These are phyloP conservation scores for Atopsyche davidsoni DNA, from an alignment of 1,140 invertebrate species.

Conservation along the genomic window DNA sequence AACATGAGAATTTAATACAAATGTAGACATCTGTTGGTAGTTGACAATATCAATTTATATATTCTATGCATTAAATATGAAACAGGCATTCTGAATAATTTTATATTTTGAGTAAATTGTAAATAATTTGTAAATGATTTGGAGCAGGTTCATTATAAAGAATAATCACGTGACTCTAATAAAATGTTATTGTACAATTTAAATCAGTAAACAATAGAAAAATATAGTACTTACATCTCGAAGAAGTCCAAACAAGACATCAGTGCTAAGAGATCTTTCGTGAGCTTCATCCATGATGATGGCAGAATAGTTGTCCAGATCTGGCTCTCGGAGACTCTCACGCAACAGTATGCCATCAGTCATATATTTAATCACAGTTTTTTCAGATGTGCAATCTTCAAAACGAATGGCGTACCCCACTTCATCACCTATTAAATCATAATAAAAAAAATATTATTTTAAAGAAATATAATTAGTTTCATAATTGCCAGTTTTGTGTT, in stretches of 20 bases:
- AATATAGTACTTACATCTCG: conserved; percentile 67
- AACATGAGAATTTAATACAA: background rate
- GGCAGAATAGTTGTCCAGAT: conserved; percentile 92
- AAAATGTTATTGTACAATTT: background rate
- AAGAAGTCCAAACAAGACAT: conserved; percentile 95
- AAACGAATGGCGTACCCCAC: conserved; percentile 99
- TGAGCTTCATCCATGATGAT: conserved; percentile 99
- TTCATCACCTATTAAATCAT: conserved; percentile 81
- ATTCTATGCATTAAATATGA: too few relatives aligned
- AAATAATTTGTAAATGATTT: background rate
- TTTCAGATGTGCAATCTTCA: conserved; percentile 96
- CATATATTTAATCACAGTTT: conserved; percentile 98
- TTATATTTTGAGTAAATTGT: background rate
- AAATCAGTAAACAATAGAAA: conserved; percentile 3
- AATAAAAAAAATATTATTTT: too few relatives aligned
- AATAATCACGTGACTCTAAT: background rate
- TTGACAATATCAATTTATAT: too few relatives aligned
- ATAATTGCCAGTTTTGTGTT: too few relatives aligned
- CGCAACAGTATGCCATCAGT: conserved; percentile 96
- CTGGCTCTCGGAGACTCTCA: conserved; percentile 90
- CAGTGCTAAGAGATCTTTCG: conserved; percentile 94
- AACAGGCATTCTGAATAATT: too few relatives aligned
- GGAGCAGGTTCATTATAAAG: background rate
- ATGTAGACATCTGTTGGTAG: background rate
- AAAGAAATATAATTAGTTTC: too few relatives aligned